Percentiles rank a stretch among this genome's conserved stretches.
phyloP scores from a whole-genome alignment of 2,113 vertebrate genomes.

The Melanocharis versteri region DNA sequence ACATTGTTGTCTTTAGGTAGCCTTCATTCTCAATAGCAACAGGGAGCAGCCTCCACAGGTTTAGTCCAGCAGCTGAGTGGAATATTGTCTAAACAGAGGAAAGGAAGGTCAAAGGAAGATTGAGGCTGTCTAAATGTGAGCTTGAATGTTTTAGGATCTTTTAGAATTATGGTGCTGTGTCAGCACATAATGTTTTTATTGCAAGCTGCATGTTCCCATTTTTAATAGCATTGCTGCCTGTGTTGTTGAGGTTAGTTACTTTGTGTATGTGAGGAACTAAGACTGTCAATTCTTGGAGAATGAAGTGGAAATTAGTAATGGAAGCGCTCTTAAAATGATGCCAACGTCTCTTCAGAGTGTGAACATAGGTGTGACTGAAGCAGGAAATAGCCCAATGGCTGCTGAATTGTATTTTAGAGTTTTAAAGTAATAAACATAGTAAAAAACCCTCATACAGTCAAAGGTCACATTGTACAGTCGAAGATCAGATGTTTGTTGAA shows the following conservation, averaged over 20 bases:
- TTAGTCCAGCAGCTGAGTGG: neutral
- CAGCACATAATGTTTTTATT: neutral
- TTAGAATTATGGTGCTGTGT: neutral
- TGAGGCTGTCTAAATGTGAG: neutral
- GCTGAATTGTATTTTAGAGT: neutral
- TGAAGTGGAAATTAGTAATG: neutral
- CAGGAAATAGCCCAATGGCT: neutral
- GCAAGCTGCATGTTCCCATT: neutral
- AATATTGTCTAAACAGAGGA: neutral
- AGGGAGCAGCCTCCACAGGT: neutral
- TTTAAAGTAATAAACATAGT: neutral
- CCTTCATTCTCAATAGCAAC: neutral
- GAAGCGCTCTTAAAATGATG: neutral
- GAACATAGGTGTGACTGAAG: neutral
- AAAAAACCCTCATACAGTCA: neutral
- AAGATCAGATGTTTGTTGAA: neutral
- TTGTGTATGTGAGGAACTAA: neutral
- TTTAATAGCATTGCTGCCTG: neutral
- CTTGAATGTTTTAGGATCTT: neutral
- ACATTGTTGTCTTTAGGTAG: neutral
- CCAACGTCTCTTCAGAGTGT: neutral
- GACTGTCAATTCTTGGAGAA: neutral
- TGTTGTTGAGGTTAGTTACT: neutral
- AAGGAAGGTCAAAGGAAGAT: neutral
- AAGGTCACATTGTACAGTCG: neutral